A percentile compares a stretch with the other conserved stretches of the same genome.
Conservation (phyloP, 1,140 invertebrate species). For the Drosophila persimilis region DNA sequence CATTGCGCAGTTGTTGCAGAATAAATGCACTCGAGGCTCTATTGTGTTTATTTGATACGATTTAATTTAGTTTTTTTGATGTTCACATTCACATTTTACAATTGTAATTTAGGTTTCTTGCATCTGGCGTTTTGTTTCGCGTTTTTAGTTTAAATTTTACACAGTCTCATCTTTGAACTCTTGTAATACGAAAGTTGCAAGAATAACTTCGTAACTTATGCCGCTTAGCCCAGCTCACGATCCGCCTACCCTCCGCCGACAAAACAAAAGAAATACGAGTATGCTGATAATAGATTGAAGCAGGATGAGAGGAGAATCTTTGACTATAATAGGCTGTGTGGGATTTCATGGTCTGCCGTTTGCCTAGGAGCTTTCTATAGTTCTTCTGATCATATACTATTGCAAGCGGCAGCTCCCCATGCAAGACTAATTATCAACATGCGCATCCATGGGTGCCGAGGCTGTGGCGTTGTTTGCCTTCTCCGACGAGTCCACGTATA, state of each 20-base stretch:
- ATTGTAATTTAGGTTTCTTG: slow-evolving; percentile 69
- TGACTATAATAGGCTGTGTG: slow-evolving; percentile 33
- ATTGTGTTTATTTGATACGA: slow-evolving; percentile 55
- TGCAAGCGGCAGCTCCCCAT: slow-evolving; percentile 6
- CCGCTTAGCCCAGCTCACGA: slow-evolving; percentile 16
- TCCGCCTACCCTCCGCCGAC: not conserved
- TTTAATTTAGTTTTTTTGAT: slow-evolving; percentile 70
- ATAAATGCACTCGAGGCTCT: slow-evolving; percentile 45
- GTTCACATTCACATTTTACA: slow-evolving; percentile 67
- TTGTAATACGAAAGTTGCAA: slow-evolving; percentile 74
- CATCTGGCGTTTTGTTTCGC: slow-evolving; percentile 28
- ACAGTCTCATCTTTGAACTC: slow-evolving; percentile 79
- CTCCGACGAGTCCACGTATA: slow-evolving; percentile 86
- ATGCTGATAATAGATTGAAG: slow-evolving; percentile 30
- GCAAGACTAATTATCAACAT: slow-evolving; percentile 48
- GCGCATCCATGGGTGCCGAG: slow-evolving; percentile 65
- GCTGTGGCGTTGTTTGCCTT: slow-evolving; percentile 67
- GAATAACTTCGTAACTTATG: slow-evolving; percentile 61
- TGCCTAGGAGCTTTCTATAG: slow-evolving; percentile 28
- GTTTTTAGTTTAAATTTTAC: slow-evolving; percentile 67
- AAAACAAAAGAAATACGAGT: slow-evolving; percentile 62
- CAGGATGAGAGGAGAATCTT: slow-evolving; percentile 11
- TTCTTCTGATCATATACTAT: not conserved
- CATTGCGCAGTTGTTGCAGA: not conserved
- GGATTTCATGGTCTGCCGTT: slow-evolving; percentile 43